Base-by-base conservation (phyloP, 2,797 vertebrate species). In the Sebastes baramenuke region DNA sequence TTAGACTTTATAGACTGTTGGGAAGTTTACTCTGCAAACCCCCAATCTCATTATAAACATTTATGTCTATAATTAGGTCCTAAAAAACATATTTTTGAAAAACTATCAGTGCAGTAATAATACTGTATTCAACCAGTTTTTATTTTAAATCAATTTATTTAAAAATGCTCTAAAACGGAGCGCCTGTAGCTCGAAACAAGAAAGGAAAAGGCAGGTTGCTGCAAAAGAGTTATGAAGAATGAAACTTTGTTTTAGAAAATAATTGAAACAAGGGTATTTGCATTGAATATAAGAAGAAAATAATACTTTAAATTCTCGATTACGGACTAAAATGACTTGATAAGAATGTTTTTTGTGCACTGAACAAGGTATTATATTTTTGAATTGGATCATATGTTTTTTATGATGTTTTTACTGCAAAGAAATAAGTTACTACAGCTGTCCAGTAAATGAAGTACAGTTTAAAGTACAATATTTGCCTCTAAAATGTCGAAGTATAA, bases 21-120 rank as follows among this genome's bases (percentile, higher is more conserved):
- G 14, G 27, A 18, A 30, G 59, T 12, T 61, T 61, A 30, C 18
- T 60, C 54, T 18, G 29, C 27, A 54, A 67, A 49, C 27, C 3
- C 3, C 12, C 42, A 18, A 46, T 46, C 6, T 52, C 7, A 32
- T 42, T 42, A 2, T 9, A 72, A 9, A 52, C 27, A 16, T n/a
- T 2, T 16, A 3, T 54, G 22, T 27, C 16, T 5, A 10, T 22
- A 16, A 14, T 29, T 34, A 20, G 0, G 1, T 27, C 9, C 4
- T 27, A 52, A 58, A 60, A 20, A 55, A 2, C 5, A 61, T 20
- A 9, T 67, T 49, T 76, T 58, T 13, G 5, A 6, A 11, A 16
- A 55, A 16, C 34, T 69, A 16, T 34, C 6, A 8, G 1, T 58
- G 34, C 25, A 42, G 25, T 18, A 1, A 29, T 6, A 42, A 66